Conservation (phyloP, 2,888 invertebrate genomes). For the Pseudococcus longispinus region DNA sequence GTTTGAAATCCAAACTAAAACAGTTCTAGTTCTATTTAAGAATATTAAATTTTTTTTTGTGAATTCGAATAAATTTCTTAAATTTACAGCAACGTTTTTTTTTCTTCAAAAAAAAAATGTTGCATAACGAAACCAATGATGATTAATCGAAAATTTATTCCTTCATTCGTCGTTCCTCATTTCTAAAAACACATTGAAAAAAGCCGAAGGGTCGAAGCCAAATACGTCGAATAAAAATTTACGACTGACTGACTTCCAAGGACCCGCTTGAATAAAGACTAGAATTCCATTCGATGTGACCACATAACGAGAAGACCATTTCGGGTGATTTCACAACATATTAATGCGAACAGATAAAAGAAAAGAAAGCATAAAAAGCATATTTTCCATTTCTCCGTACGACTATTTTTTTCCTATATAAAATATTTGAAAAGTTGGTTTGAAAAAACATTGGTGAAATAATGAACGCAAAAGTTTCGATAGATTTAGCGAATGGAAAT, state of each 20-base stretch:
- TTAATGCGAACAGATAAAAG: conserved; percentile 16
- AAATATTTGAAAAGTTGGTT: conserved; percentile 8
- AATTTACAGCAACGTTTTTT: no score
- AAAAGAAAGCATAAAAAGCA: conserved; percentile 13
- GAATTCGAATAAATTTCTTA: no score
- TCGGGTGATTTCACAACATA: conserved; percentile 3
- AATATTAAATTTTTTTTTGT: no score
- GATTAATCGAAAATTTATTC: conserved; percentile 9
- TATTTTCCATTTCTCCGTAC: not conserved
- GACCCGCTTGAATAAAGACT: not conserved
- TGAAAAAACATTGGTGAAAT: conserved; percentile 13
- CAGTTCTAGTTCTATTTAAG: no score
- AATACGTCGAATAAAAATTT: conserved; percentile 1
- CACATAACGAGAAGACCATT: not conserved
- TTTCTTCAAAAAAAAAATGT: not conserved
- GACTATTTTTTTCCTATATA: not conserved
- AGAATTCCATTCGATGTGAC: not conserved
- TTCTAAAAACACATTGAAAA: not conserved
- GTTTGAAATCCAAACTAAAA: no score
- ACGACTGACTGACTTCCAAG: not conserved
- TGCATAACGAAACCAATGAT: no score
- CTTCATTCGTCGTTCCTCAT: not conserved
- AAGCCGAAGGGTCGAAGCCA: not conserved
- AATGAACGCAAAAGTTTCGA: conserved; percentile 41
- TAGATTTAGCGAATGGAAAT: conserved; percentile 40